A percentile compares a stretch with the other conserved stretches of the same genome.
Conservation (phyloP, 2,113 vertebrate species). For the Ascaphus truei region DNA sequence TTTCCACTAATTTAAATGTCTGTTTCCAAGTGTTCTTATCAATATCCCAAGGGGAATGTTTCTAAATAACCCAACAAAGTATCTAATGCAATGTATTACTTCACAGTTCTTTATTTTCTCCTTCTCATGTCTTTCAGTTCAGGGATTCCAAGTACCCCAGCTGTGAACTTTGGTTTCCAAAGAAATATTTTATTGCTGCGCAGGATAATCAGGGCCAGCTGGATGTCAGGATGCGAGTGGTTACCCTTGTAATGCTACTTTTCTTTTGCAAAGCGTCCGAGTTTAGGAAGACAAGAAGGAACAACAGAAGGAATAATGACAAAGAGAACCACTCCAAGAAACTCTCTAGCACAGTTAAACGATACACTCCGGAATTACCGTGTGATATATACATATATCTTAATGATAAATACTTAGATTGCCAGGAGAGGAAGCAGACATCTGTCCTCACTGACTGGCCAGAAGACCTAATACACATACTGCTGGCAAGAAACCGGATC, state of each 20-base stretch:
- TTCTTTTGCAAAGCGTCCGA: slow-evolving; percentile 68
- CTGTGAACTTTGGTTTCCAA: slow-evolving; percentile 36
- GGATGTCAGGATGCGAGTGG: slow-evolving; percentile 74
- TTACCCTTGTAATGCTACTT: slow-evolving; percentile 65
- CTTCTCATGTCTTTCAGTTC: slow-evolving; percentile 37
- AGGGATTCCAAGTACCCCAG: slow-evolving; percentile 42
- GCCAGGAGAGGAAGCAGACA: slow-evolving; percentile 82
- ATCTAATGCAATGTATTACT: no score
- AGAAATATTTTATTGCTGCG: slow-evolving; percentile 17
- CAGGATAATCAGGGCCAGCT: slow-evolving; percentile 52
- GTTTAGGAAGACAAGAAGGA: slow-evolving; percentile 59
- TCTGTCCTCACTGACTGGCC: slow-evolving; percentile 77
- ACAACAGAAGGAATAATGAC: slow-evolving; percentile 40
- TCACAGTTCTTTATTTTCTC: not conserved
- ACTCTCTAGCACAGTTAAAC: slow-evolving; percentile 60
- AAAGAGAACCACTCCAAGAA: slow-evolving; percentile 52
- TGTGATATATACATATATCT: slow-evolving; percentile 81
- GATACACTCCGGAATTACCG: slow-evolving; percentile 60
- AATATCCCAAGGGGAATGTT: no score
- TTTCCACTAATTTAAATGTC: no score
- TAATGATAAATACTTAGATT: slow-evolving; percentile 89
- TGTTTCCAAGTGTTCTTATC: no score
- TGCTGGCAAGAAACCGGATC: slow-evolving; percentile 85
- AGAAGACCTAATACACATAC: slow-evolving; percentile 84
- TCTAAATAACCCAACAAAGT: no score